A percentile compares a stretch with the other conserved stretches of the same genome.
phyloP scores from a whole-genome alignment of 2,888 invertebrate genomes.

The Mythimna impura region DNA sequence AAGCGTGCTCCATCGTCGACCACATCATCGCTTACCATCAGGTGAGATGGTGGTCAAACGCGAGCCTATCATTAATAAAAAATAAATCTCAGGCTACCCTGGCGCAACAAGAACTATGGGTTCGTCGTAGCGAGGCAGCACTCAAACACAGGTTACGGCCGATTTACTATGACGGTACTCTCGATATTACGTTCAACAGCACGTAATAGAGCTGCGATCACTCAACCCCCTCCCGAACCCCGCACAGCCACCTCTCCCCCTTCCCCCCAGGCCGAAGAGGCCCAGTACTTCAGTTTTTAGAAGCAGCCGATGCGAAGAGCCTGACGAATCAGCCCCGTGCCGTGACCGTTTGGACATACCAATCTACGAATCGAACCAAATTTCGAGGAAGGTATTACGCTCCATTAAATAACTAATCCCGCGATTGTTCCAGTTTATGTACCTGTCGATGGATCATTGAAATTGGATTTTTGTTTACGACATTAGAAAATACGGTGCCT shows the following conservation, averaged over 20 bases:
- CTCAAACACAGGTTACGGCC: slow-evolving; percentile 77
- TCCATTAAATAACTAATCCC: slow-evolving; percentile 70
- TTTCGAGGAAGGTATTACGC: slow-evolving; percentile 73
- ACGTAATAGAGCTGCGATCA: slow-evolving; percentile 82
- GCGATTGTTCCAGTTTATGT: slow-evolving; percentile 56
- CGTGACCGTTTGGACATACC: slow-evolving; percentile 75
- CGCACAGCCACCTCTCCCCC: slow-evolving; percentile 49
- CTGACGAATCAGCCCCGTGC: slow-evolving; percentile 82
- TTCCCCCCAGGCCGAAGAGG: slow-evolving; percentile 23
- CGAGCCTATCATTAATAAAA: no score
- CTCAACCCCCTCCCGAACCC: slow-evolving; percentile 68
- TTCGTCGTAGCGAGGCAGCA: slow-evolving; percentile 74
- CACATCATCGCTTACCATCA: no score
- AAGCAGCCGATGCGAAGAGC: slow-evolving; percentile 68
- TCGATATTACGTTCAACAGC: slow-evolving; percentile 80
- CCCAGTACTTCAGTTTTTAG: slow-evolving; percentile 73
- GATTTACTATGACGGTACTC: slow-evolving; percentile 84
- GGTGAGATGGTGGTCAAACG: no score
- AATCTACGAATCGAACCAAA: slow-evolving; percentile 66
- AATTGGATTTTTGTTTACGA: slow-evolving; percentile 27
- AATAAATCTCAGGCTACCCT: no score
- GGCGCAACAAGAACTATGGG: neutral
- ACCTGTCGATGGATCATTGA: slow-evolving; percentile 33
- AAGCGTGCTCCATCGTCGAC: no score
- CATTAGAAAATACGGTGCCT: slow-evolving; percentile 10